Evolutionary conservation across 2,797 vertebrate species (phyloP), one percentile per base, ranked within the genome.

Genomic region (Pelochelys cantorii): DNA sequence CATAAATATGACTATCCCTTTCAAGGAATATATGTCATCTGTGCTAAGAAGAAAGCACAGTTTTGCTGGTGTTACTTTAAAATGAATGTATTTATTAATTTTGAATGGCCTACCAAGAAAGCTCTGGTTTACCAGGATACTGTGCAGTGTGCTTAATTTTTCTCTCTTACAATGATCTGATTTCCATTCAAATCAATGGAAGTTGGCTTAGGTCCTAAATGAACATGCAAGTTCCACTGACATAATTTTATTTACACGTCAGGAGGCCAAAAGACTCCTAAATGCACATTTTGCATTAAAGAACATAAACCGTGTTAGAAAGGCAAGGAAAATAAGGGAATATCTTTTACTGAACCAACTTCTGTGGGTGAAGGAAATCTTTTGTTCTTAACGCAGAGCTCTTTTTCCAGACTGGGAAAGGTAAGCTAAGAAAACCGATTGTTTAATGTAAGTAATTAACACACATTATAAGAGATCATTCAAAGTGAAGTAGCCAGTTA

Each of bases 291-390:
- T 94, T 90, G 34, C 9, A 11, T 78, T 91, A 82, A 27, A 13
- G 7, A 81, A 53, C 5, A 91, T 89, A 88, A 92, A 88, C 91
- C 95, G 13, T 96, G 86, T 97, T 94, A 94, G 91, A 90, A 18
- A 22, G 34, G n/a, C n/a, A 37, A 71, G 65, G 65, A 10, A 11
- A 18, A 9, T 11, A 31, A 71, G 18, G 18, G 5, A 34, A 37
- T 71, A 71, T 71, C 20, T 71, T 71, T 37, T 71, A 71, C 22
- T 68, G n/a, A 31, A 68, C 65, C 65, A 68, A 20, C 5, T 68
- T 68, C n/a, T 71, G 65, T 37, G 10, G 10, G 18, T 37, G 20
- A 71, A 3, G 20, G 18, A 37, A 11, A 37, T n/a, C n/a, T 68
- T 68, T 71, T 34, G 5, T 37, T 22, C 34, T 71, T 71, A 71